Evolutionary conservation across 2,113 vertebrate species (phyloP).

Genomic region (Eulemur macaco): DNA sequence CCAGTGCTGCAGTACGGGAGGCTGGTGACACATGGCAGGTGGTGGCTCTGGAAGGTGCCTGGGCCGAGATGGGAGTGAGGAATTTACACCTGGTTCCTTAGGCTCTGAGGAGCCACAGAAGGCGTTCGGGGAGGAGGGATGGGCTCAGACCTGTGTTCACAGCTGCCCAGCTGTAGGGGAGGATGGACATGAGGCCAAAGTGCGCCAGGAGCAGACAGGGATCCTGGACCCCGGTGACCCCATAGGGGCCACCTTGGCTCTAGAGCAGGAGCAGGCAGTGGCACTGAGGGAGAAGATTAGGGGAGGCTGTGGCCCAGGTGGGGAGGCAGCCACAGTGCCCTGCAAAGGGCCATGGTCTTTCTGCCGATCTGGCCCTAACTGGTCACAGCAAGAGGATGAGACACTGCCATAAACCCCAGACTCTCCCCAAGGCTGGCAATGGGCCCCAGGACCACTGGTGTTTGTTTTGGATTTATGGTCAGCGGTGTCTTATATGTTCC

Average conservation of each 20-base stretch:
- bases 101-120: not conserved
- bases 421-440: not conserved
- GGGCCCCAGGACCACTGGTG: not conserved
- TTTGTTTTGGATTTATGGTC: not conserved
- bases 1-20: fast-evolving
- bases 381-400: not conserved
- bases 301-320: not conserved
- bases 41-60: fast-evolving
- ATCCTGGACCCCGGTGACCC: not conserved
- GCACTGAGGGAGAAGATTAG: not conserved
- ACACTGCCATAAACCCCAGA: not conserved
- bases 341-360: not conserved
- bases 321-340: not conserved
- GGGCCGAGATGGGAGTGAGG: not conserved
- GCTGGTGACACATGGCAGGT: fast-evolving
- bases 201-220: not conserved
- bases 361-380: not conserved
- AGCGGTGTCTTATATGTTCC: not conserved
- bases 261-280: not conserved
- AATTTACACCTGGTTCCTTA: not conserved
- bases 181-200: not conserved
- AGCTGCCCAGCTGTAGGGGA: not conserved
- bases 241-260: not conserved
- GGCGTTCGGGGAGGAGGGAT: not conserved
- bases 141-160: not conserved